phyloP scores from a whole-genome alignment of 2,888 invertebrate species.

The Eupithecia subumbrata region DNA sequence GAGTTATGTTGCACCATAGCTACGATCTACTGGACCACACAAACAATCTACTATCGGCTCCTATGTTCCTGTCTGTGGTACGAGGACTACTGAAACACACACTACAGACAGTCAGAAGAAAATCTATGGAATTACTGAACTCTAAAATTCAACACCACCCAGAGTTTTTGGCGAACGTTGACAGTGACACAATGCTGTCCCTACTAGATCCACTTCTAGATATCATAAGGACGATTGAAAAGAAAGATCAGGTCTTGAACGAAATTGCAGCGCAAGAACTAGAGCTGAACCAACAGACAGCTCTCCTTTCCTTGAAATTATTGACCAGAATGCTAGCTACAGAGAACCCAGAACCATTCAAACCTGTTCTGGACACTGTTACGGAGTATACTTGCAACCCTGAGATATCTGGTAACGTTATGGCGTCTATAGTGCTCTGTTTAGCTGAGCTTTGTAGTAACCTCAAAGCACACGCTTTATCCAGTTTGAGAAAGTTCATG shows the following conservation, averaged over 20 bases:
- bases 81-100: conserved; percentile 89
- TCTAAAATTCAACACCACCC: conserved; percentile 89
- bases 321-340: conserved; percentile 89
- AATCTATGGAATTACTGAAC: conserved; percentile 94
- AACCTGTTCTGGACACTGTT: conserved; percentile 87
- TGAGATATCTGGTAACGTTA: conserved; percentile 84
- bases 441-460: conserved; percentile 91
- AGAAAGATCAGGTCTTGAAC: conserved; percentile 59
- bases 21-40: conserved; percentile 92
- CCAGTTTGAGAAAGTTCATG: conserved; percentile 90
- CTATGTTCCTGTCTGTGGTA: conserved; percentile 91
- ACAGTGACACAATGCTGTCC: conserved; percentile 79
- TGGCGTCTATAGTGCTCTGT: conserved; percentile 90
- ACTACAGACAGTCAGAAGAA: conserved; percentile 88
- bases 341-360: conserved; percentile 88
- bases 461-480: conserved; percentile 89
- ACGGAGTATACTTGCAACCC: conserved; percentile 84
- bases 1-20: conserved; percentile 89
- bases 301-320: conserved; percentile 91
- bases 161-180: conserved; percentile 83
- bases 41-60: conserved; percentile 90
- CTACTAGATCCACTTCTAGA: conserved; percentile 85
- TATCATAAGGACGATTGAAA: conserved; percentile 83
- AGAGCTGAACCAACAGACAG: conserved; percentile 91
- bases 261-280: conserved; percentile 82